Percentiles rank a stretch among this genome's conserved stretches.
Conservation (phyloP, 2,113 vertebrate genomes). For the Eptatretus burgeri region DNA sequence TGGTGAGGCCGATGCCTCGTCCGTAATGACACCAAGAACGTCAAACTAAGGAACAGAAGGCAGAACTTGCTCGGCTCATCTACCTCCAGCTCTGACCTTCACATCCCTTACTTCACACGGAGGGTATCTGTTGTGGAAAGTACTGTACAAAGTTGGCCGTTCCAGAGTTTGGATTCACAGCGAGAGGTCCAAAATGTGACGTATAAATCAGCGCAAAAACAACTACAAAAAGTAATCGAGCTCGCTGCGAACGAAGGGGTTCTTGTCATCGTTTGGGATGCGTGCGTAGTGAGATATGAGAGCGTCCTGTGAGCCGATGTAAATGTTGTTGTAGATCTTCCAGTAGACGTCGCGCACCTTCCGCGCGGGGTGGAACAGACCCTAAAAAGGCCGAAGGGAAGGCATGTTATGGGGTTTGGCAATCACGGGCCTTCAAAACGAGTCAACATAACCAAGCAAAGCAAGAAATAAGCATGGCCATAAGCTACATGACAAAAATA, state of each 20-base stretch:
- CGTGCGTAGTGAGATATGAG: constrained; percentile 86
- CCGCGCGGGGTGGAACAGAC: constrained; percentile 78
- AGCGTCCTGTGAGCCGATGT: constrained; percentile 90
- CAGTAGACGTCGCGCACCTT: constrained; percentile 96
- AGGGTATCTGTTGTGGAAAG: constrained; percentile 11
- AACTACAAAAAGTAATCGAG: constrained; percentile 74
- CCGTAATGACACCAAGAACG: too few relatives aligned
- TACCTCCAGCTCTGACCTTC: too few relatives aligned
- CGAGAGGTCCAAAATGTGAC: constrained; percentile 23
- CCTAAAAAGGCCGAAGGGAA: constrained; percentile 21
- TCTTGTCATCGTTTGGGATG: constrained; percentile 95
- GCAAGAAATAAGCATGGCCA: not conserved
- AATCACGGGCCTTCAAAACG: not conserved
- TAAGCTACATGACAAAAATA: not conserved
- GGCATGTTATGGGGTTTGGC: not conserved
- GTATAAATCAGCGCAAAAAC: constrained; percentile 10
- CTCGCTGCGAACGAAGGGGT: constrained; percentile 74
- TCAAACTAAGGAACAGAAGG: too few relatives aligned
- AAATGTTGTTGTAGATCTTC: constrained; percentile 99
- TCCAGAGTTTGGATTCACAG: constrained; percentile 14
- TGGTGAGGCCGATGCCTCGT: too few relatives aligned
- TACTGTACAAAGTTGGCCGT: constrained; percentile 16
- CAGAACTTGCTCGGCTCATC: too few relatives aligned
- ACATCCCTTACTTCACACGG: too few relatives aligned
- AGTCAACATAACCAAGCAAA: not conserved